These are phyloP conservation scores for Phrynocephalus guinanensis DNA, from an alignment of 2,797 vertebrate species.

Conservation along the genomic window DNA sequence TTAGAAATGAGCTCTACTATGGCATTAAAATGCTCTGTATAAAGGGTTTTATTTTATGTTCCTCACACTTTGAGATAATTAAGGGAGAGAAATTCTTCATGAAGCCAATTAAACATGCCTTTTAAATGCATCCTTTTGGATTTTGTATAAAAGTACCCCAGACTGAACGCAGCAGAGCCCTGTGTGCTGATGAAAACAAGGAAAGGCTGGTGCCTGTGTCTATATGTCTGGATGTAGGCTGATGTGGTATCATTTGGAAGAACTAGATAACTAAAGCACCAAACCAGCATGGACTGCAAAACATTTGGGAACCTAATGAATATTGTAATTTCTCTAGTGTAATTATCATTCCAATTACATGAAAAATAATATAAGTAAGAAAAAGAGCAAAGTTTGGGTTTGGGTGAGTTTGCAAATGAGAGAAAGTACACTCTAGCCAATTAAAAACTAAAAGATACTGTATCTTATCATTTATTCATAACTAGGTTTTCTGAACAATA, in stretches of 20 bases:
- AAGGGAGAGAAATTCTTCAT: constrained; percentile 24
- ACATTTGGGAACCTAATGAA: constrained; percentile 14
- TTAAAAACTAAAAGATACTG: constrained; percentile 42
- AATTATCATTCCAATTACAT: constrained; percentile 31
- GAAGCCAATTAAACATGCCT: constrained; percentile 23
- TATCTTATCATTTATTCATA: constrained; percentile 34
- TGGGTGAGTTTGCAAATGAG: not conserved
- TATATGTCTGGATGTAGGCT: not conserved
- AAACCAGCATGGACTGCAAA: not conserved
- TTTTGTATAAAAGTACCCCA: constrained; percentile 31
- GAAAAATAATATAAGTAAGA: constrained; percentile 27
- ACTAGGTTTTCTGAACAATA: constrained; percentile 22
- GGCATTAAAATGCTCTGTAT: not conserved
- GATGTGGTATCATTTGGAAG: constrained; percentile 4
- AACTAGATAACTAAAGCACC: constrained; percentile 9
- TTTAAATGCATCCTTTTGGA: constrained; percentile 16
- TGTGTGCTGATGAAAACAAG: not conserved
- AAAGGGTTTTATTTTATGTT: constrained; percentile 3
- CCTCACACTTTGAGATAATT: not conserved
- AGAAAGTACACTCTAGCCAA: constrained; percentile 24
- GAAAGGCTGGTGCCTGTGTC: not conserved
- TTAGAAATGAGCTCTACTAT: not conserved
- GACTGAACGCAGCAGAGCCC: constrained; percentile 9
- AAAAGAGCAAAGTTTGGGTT: not conserved
- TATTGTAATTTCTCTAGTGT: constrained; percentile 10